These are phyloP conservation scores for Hemibagrus guttatus DNA, from an alignment of 2,797 vertebrate species.

Conservation along the genomic window DNA sequence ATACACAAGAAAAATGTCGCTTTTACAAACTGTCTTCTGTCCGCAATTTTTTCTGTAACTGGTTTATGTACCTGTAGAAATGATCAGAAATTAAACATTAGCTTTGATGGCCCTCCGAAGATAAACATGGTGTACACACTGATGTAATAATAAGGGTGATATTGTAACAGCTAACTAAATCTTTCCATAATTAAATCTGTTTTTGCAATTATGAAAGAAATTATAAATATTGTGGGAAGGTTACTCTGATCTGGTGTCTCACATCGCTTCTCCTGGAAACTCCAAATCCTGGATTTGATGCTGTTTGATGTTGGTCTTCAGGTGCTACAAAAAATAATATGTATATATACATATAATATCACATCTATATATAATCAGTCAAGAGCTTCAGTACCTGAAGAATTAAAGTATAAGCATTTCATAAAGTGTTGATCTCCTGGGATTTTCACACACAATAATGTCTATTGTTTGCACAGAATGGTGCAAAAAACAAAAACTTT, in stretches of 20 bases:
- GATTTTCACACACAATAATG: too few species aligned
- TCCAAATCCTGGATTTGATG: neutral
- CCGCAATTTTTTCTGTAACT: neutral
- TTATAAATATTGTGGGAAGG: too few species aligned
- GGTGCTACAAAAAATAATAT: constrained; percentile 7
- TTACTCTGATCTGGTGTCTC: constrained; percentile 3
- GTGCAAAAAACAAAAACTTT: too few species aligned
- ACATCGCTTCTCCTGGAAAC: constrained; percentile 24
- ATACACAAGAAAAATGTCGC: neutral
- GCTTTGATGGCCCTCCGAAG: neutral
- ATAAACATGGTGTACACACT: neutral
- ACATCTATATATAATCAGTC: too few species aligned
- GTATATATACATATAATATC: neutral
- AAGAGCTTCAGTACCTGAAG: neutral
- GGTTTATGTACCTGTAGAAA: neutral
- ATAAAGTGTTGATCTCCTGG: neutral
- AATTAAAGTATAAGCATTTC: neutral
- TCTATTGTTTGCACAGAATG: too few species aligned
- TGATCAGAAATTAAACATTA: neutral
- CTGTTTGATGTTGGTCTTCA: constrained; percentile 4
- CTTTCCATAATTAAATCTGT: too few species aligned
- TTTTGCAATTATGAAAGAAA: neutral
- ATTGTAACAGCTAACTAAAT: neutral
- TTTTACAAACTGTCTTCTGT: neutral
- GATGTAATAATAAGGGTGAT: neutral